phyloP scores from a whole-genome alignment of 2,888 invertebrate genomes.

The Auanema sp. region DNA sequence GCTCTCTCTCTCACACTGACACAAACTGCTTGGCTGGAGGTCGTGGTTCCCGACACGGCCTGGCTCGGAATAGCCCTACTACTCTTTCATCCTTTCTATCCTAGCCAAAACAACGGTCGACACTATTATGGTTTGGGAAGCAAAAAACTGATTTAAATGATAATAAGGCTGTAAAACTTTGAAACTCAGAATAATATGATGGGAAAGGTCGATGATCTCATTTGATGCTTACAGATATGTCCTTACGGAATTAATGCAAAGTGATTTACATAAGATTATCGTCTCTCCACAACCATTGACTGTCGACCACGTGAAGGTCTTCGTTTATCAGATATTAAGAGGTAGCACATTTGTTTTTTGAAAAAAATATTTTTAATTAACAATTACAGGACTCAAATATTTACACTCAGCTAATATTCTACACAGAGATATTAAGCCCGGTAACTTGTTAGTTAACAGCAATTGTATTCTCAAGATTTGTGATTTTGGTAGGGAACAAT shows the following conservation, averaged over 20 bases:
- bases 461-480: conserved; percentile 99
- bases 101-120: too few relatives aligned
- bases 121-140: too few relatives aligned
- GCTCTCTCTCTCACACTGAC: too few relatives aligned
- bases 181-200: background rate
- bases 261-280: conserved; percentile 99
- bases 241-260: conserved; percentile 97
- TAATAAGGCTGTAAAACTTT: background rate
- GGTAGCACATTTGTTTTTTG: conserved; percentile 70
- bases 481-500: conserved; percentile 76
- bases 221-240: conserved; percentile 79
- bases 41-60: conserved; percentile 7
- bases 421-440: conserved; percentile 98
- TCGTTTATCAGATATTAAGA: conserved; percentile 98
- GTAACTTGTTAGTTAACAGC: conserved; percentile 96
- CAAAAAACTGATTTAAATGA: background rate
- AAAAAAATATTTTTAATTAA: background rate
- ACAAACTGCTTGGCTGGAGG: background rate
- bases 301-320: conserved; percentile 99
- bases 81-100: too few relatives aligned
- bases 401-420: conserved; percentile 96
- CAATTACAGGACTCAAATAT: conserved; percentile 85
- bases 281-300: conserved; percentile 98
- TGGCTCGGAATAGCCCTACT: conserved; percentile 1
- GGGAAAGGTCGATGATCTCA: background rate